phyloP scores from a whole-genome alignment of 2,888 invertebrate genomes.

The Leptopilina drosophilae region DNA sequence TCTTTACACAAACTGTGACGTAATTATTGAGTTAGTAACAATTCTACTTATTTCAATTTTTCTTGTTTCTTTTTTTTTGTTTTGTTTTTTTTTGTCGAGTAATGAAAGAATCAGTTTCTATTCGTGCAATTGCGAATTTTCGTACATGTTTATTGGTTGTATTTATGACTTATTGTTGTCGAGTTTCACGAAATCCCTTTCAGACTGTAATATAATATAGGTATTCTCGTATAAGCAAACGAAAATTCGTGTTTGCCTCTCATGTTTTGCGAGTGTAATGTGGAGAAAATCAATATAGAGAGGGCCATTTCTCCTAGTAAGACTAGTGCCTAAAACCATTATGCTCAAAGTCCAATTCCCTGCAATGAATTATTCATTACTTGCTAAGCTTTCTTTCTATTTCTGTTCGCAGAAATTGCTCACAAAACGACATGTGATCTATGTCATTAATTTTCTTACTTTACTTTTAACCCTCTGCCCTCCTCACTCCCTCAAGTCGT shows the following conservation, averaged over 20 bases:
- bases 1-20: no score
- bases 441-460: background rate
- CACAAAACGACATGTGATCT: conserved; percentile 10
- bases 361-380: conserved; percentile 40
- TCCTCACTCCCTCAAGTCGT: background rate
- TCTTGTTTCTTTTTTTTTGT: background rate
- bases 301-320: conserved; percentile 25
- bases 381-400: background rate
- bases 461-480: background rate
- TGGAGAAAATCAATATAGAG: conserved; percentile 44
- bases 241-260: conserved; percentile 43
- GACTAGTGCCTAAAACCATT: conserved; percentile 22
- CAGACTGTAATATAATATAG: conserved; percentile 3
- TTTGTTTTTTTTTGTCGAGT: background rate
- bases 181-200: conserved; percentile 33
- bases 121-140: background rate
- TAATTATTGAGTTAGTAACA: no score
- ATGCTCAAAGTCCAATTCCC: background rate
- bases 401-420: conserved; percentile 7
- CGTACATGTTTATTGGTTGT: background rate
- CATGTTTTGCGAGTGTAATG: conserved; percentile 50
- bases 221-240: conserved; percentile 14
- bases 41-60: no score
- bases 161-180: conserved; percentile 46
- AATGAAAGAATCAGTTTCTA: background rate